Percentiles rank a stretch among this genome's conserved stretches.
phyloP scores from a whole-genome alignment of 1,140 invertebrate genomes.

The Plectrocnemia conspersa region DNA sequence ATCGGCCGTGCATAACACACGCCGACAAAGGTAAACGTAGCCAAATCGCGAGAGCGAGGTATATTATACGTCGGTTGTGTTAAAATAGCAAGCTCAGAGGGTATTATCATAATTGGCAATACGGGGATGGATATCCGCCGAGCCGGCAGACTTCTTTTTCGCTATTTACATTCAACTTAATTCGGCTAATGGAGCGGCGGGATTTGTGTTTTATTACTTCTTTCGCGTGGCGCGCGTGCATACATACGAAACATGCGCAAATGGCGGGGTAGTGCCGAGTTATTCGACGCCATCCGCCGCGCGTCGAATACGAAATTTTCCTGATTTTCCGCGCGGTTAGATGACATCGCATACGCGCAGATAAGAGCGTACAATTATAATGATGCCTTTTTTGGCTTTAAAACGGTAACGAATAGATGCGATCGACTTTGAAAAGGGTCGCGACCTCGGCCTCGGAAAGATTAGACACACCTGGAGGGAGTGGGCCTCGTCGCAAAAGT shows the following conservation, averaged over 20 bases:
- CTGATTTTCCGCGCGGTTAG: too few relatives aligned
- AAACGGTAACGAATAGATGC: neutral
- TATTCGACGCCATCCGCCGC: neutral
- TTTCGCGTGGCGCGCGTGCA: constrained; percentile 1
- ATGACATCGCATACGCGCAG: neutral
- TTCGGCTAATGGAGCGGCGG: constrained; percentile 32
- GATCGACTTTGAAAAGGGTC: neutral
- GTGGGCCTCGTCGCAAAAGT: too few relatives aligned
- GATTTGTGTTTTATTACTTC: constrained; percentile 23
- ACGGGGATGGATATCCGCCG: constrained; percentile 22
- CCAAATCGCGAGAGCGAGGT: too few relatives aligned
- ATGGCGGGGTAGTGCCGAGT: too few relatives aligned
- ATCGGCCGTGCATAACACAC: too few relatives aligned
- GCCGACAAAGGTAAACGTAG: too few relatives aligned
- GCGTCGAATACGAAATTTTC: neutral
- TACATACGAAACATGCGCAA: neutral
- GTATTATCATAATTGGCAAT: constrained; percentile 33
- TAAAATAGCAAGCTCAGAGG: constrained; percentile 24
- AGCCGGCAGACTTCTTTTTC: constrained; percentile 22
- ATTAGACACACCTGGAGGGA: neutral
- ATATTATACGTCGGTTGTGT: neutral
- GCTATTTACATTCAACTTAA: constrained; percentile 30
- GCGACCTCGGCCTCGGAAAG: neutral
- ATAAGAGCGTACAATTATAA: constrained; percentile 18
- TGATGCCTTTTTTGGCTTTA: constrained; percentile 3